Evolutionary conservation across 2,797 vertebrate genomes (phyloP), one percentile per base, ranked within the genome.

Genomic region (Premnoplex brunnescens): DNA sequence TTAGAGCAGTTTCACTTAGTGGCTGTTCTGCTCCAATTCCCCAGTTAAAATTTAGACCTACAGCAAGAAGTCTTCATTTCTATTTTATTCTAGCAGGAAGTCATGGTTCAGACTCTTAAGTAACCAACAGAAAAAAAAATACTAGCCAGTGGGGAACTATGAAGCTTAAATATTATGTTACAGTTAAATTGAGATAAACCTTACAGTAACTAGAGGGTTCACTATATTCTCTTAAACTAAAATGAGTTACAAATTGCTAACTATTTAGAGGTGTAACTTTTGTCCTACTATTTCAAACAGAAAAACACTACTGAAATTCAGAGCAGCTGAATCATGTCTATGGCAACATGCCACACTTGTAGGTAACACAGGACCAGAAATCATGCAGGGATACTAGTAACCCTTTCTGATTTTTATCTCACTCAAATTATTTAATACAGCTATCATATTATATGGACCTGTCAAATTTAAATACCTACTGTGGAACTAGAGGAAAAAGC

Each of bases 11-110:
- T 97, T 95, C 97, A 95, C 88, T 93, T 89, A 93, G 94, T 93
- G 90, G 69, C 86, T 96, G 95, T 97, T 97, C 96, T 97, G 97
- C 97, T 97, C 95, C 93, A 96, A 95, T 96, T 97, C 95, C 91
- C 95, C 86, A 95, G 96, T 93, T 91, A 96, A 96, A 97, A 97
- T 97, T 96, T 92, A 97, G 93, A 97, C 95, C 96, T 97, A 90
- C 90, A 97, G 96, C 93, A 95, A 95, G 93, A 85, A 92, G 93
- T 95, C 95, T 96, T 96, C 91, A 96, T 95, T 97, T 84, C 92
- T 88, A 88, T 96, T 97, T 96, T 94, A 89, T 88, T 96, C 88
- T 66, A 87, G 93, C 4, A 22, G 67, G 85, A 89, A 93, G 93
- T 91, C 91, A 96, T 88, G 74, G 91, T 85, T 96, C 92, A 91